Conservation (phyloP, 2,113 vertebrate genomes). For the Nesogale talazaci region DNA sequence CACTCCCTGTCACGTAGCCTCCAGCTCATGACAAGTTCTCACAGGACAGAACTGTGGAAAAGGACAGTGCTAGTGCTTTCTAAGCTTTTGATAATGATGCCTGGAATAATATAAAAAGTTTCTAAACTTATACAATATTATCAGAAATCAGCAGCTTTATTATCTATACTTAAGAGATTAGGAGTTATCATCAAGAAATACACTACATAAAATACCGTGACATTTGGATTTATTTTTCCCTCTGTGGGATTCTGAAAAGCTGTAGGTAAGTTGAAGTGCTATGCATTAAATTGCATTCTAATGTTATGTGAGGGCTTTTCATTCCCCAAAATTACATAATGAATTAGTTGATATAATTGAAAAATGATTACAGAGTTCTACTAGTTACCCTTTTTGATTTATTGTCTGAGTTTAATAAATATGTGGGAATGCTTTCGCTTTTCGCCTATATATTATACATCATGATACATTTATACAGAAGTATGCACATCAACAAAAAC, state of each 20-base stretch:
- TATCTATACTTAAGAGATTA: background rate
- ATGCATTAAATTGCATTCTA: background rate
- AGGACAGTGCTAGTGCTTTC: too few species aligned
- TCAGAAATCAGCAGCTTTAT: background rate
- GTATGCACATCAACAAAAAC: too few species aligned
- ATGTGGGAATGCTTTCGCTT: background rate
- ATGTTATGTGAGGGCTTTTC: background rate
- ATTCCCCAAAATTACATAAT: background rate
- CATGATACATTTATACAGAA: too few species aligned
- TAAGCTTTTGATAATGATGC: too few species aligned
- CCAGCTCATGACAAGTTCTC: too few species aligned
- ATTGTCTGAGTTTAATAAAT: background rate
- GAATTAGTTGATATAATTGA: background rate
- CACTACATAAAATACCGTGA: background rate
- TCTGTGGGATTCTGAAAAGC: background rate
- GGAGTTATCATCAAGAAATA: background rate
- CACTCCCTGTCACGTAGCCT: too few species aligned
- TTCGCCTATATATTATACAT: too few species aligned
- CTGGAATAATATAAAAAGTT: background rate
- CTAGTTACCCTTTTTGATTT: background rate
- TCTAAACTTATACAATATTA: background rate
- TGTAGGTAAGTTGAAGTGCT: background rate
- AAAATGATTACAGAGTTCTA: constrained; percentile 24
- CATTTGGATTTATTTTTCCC: background rate
- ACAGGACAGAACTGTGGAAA: too few species aligned